Conservation (phyloP, 2,888 invertebrate species). For the Drosophila histrio region DNA sequence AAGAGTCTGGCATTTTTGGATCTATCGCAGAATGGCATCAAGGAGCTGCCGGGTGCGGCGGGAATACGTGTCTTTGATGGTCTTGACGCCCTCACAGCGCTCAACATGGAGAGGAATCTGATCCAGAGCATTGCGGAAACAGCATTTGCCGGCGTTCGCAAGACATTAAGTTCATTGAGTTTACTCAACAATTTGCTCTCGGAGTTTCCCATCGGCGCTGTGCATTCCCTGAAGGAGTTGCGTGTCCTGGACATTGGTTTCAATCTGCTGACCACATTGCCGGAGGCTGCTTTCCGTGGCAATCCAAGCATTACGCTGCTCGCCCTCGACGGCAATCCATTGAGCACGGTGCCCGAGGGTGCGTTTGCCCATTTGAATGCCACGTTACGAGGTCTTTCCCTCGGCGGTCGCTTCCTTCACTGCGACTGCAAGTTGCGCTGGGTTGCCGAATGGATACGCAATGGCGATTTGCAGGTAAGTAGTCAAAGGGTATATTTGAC, state of each 20-base stretch:
- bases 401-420: conserved; percentile 94
- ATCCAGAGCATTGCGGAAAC: conserved; percentile 91
- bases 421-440: conserved; percentile 95
- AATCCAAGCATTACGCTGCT: conserved; percentile 93
- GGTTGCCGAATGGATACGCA: conserved; percentile 95
- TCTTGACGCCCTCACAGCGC: conserved; percentile 90
- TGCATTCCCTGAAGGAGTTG: conserved; percentile 90
- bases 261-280: conserved; percentile 93
- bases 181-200: conserved; percentile 94
- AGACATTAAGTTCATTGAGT: conserved; percentile 94
- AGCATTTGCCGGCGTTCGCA: conserved; percentile 91
- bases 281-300: conserved; percentile 90
- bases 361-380: conserved; percentile 92
- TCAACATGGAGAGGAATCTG: conserved; percentile 94
- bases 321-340: conserved; percentile 95
- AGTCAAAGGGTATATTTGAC: conserved; percentile 13
- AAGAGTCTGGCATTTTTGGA: conserved; percentile 93
- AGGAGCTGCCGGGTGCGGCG: conserved; percentile 90
- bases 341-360: conserved; percentile 92
- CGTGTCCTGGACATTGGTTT: conserved; percentile 96
- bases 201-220: conserved; percentile 93
- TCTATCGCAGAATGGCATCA: conserved; percentile 93
- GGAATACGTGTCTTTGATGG: conserved; percentile 90
- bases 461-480: conserved; percentile 91
- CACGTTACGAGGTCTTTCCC: conserved; percentile 92